Percentiles rank a stretch among this genome's conserved stretches.
phyloP scores from a whole-genome alignment of 2,113 vertebrate genomes.

The Potamarius usumacintae region DNA sequence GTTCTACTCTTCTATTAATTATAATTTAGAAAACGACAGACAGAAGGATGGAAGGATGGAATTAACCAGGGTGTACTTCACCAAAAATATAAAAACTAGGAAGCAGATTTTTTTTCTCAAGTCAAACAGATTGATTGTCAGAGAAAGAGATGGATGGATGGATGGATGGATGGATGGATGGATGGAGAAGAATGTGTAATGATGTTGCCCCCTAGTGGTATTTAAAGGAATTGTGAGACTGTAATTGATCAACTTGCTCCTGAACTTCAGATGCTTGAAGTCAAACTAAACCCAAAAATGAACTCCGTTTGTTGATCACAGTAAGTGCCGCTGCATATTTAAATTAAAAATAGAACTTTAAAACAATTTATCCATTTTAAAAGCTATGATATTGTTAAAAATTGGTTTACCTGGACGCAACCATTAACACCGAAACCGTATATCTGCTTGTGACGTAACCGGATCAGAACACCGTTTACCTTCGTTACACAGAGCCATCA shows the following conservation, averaged over 20 bases:
- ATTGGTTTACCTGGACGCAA: too few species aligned
- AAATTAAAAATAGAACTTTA: too few species aligned
- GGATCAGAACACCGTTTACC: too few species aligned
- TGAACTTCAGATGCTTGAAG: neutral
- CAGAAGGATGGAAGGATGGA: too few species aligned
- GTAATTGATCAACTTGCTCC: neutral
- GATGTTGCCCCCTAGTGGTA: constrained; percentile 66
- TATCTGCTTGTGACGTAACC: too few species aligned
- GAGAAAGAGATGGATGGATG: neutral
- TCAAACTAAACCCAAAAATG: too few species aligned
- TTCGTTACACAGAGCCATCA: too few species aligned
- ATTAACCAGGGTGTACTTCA: neutral
- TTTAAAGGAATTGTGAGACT: neutral
- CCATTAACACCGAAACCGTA: too few species aligned
- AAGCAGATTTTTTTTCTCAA: neutral
- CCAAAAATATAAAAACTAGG: neutral
- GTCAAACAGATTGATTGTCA: neutral
- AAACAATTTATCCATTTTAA: too few species aligned
- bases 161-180: neutral
- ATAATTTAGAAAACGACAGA: neutral
- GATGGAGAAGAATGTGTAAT: neutral
- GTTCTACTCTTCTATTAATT: neutral
- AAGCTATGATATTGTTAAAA: too few species aligned
- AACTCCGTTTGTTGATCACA: too few species aligned
- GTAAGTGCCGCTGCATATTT: too few species aligned